Evolutionary conservation across 53 echinoderm and acorn worm genomes (phyloP), one percentile per base, ranked within the genome.

Genomic region (Paelopatides confundens): DNA sequence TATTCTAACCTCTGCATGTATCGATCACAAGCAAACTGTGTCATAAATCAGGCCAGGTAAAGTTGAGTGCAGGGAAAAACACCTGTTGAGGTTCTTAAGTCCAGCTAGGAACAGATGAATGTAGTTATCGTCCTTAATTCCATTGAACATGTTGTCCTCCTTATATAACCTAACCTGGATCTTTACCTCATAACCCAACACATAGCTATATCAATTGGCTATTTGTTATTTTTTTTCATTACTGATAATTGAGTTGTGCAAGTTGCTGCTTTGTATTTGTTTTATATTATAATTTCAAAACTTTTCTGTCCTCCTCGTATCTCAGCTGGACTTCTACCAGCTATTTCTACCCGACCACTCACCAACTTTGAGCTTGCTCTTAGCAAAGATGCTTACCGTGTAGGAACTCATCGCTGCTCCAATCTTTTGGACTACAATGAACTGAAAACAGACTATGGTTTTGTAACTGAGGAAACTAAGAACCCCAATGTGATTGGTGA

Each of bases 341-440:
- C 95, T 62, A 99, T 99, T 85, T 99, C 99, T 78, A 99, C 99
- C 82, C 92, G 99, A 34, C 92, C 92, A 63, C 95, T 99, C 32
- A 92, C 95, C 82, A 99, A 99, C 95, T 99, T 99, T 81, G 99
- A 99, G 87, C 92, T 99, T 40, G 95, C 99, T 86, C 95, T 99
- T 66, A 99, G 99, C 94, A 94, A 95, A 91, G 99, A 99, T 31
- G 99, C 95, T 23, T 92, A 92, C 95, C 88, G 99, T 58, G 91
- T 95, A 8, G 99, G 99, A 8, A 94, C 92, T 82, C 99, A 99
- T 88, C 93, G 94, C 11, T 99, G 99, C 93, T 99, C 99, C 91
- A 99, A 99, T 91, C 90, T 99, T 62, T 90, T 99, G 81, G 99
- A 99, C 92, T 89, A 46, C 93, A 76, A 89, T 69, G 99, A 99